Percentiles rank a stretch among this genome's conserved stretches.
Conservation (phyloP, 2,888 invertebrate genomes). For the Lapara coniferarum region DNA sequence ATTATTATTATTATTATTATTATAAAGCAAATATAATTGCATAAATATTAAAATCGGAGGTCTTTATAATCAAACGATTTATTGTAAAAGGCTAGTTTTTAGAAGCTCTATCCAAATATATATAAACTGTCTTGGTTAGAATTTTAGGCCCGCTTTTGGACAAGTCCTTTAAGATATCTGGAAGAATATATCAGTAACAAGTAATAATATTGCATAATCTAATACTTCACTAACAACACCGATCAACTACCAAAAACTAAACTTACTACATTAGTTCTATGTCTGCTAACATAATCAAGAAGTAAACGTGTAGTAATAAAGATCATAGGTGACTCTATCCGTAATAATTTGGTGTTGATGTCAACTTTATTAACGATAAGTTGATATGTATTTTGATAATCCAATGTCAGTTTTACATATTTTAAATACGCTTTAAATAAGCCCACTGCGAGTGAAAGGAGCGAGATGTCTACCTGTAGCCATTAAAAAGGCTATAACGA, state of each 20-base stretch:
- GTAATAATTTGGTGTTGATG: conserved; percentile 37
- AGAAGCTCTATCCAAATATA: too few species aligned
- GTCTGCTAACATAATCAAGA: not conserved
- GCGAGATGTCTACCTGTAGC: not conserved
- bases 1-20: too few species aligned
- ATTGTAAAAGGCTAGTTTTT: too few species aligned
- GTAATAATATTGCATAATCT: too few species aligned
- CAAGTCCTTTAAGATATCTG: too few species aligned
- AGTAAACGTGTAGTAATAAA: not conserved
- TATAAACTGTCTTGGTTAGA: too few species aligned
- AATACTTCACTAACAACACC: too few species aligned
- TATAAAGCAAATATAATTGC: too few species aligned
- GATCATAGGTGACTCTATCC: conserved; percentile 32
- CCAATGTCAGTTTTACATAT: conserved; percentile 35
- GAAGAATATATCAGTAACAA: too few species aligned
- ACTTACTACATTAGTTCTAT: conserved; percentile 27
- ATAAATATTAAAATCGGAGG: too few species aligned
- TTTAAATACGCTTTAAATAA: conserved; percentile 28
- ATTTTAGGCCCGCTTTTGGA: too few species aligned
- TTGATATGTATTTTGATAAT: conserved; percentile 34
- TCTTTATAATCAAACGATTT: too few species aligned
- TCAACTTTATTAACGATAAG: conserved; percentile 34
- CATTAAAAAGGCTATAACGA: conserved; percentile 2
- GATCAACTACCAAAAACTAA: not conserved
- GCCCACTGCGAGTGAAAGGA: conserved; percentile 9